A percentile compares a stretch with the other conserved stretches of the same genome.
Conservation (phyloP, 2,113 vertebrate species). For the Pandion haliaetus region DNA sequence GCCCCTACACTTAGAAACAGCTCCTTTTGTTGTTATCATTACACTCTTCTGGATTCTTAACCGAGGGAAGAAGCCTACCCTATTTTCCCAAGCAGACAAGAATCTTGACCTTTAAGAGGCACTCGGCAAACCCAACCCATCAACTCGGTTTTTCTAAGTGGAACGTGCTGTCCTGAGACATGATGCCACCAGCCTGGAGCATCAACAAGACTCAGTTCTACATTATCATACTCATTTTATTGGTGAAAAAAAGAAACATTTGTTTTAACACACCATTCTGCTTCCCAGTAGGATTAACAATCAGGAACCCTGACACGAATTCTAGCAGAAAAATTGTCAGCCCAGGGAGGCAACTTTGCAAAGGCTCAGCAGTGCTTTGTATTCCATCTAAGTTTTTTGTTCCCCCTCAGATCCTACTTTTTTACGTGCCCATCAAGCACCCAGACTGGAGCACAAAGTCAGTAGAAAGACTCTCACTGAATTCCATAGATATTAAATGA, state of each 20-base stretch:
- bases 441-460: neutral
- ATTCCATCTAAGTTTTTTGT: neutral
- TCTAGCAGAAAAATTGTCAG: neutral
- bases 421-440: neutral
- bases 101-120: neutral
- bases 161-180: neutral
- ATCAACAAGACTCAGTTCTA: neutral
- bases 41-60: neutral
- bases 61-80: neutral
- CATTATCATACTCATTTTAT: neutral
- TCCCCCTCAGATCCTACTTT: neutral
- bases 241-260: neutral
- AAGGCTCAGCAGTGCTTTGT: neutral
- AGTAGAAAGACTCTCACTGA: neutral
- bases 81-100: neutral
- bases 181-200: neutral
- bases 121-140: neutral
- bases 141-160: neutral
- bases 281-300: neutral
- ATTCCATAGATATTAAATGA: neutral
- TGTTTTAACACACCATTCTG: neutral
- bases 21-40: neutral
- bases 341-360: neutral
- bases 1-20: neutral
- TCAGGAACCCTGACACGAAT: neutral